phyloP scores from a whole-genome alignment of 2,113 vertebrate species.

The Anhinga rufa region DNA sequence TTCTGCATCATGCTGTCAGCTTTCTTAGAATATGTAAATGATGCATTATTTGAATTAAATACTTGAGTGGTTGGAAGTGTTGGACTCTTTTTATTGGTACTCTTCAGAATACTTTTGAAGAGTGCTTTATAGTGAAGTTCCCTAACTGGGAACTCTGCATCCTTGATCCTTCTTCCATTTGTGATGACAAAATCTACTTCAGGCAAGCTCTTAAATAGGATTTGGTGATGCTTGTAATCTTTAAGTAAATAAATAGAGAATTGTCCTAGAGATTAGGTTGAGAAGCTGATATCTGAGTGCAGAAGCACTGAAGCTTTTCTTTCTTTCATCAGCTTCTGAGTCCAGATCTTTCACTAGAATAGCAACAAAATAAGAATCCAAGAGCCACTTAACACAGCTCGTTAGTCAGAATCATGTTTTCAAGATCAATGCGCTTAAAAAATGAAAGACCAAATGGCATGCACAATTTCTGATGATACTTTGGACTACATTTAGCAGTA shows the following conservation, averaged over 20 bases:
- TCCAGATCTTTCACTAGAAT: not conserved
- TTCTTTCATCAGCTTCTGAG: not conserved
- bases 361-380: not conserved
- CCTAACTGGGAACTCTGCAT: not conserved
- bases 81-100: not conserved
- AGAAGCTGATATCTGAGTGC: not conserved
- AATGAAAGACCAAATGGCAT: not conserved
- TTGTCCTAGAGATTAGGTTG: not conserved
- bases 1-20: not conserved
- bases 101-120: not conserved
- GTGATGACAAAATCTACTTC: not conserved
- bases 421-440: not conserved
- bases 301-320: not conserved
- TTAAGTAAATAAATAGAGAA: not conserved
- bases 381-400: not conserved
- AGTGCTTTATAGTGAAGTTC: not conserved
- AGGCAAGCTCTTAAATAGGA: not conserved
- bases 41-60: not conserved
- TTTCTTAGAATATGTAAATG: not conserved
- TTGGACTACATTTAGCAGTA: not conserved
- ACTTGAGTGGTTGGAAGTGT: not conserved
- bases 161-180: not conserved
- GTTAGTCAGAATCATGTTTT: conserved; percentile 5
- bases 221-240: not conserved
- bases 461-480: not conserved